Evolutionary conservation across 1,140 invertebrate genomes (phyloP), one percentile per base, ranked within the genome.

Genomic region (Zaprionus inermis): DNA sequence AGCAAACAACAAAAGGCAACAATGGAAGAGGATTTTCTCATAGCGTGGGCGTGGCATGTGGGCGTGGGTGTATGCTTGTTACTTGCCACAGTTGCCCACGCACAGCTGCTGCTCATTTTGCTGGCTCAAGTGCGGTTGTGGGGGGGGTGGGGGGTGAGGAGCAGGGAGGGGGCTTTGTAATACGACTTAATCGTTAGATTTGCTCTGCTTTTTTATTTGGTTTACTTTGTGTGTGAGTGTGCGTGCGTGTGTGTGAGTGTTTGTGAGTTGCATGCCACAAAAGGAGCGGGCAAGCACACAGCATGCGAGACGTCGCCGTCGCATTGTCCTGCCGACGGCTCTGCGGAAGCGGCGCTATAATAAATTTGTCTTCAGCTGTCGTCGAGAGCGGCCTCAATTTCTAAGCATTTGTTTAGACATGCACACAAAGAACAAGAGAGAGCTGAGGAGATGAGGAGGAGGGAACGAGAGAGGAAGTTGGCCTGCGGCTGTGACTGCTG

Each of bases 361-460:
- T 80, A 80, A 83, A 73, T 82, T 84, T 82, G 81, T 83, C 81
- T 84, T 84, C 81, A 84, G 81, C 81, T 84, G 81, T 84, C 81
- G 77, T 84, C 81, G 44, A 49, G 44, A 49, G 44, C 44, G 81
- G 68, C 81, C 77, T 74, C 76, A 79, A 84, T 84, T 84, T 69
- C 77, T 84, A 80, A 80, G 81, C 81, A 83, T 84, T 83, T 83
- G 81, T 84, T 83, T 83, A 72, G 77, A 84, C 81, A 84, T 84
- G 68, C 72, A 71, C 67, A 63, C 34, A 68, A 69, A 36, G 64
- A 63, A 3, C 16, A 18, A 52, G 18, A 44, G 11, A 20, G 30
- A 10, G 20, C 14, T 1, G 30, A 38, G 28, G 12, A 49, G 59
- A 16, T 22, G 20, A 32, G 16, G 60, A 51, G 9, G 38, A 55